Percentiles rank a stretch among this genome's conserved stretches.
phyloP scores from a whole-genome alignment of 2,113 vertebrate genomes.

The Rutilus rutilus region DNA sequence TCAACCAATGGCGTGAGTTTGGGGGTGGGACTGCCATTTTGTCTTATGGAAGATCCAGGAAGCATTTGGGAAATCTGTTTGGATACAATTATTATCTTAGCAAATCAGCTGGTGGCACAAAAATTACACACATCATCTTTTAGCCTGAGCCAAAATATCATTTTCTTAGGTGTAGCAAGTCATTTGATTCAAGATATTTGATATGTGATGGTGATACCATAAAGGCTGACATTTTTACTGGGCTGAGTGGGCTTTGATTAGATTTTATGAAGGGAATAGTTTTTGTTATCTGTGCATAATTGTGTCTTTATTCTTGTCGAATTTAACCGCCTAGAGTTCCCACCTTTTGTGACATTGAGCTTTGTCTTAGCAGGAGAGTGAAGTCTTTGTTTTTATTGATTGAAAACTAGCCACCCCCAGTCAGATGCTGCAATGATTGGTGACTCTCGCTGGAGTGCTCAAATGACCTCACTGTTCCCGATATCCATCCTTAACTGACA shows the following conservation, averaged over 20 bases:
- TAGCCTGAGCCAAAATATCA: neutral
- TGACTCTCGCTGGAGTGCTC: constrained; percentile 42
- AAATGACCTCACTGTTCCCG: constrained; percentile 69
- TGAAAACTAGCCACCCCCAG: constrained; percentile 33
- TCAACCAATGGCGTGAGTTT: neutral
- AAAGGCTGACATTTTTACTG: neutral
- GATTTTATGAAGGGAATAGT: neutral
- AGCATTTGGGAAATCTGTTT: neutral
- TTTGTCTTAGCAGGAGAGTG: neutral
- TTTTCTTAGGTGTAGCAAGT: neutral
- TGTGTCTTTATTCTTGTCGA: neutral
- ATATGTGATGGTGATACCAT: neutral
- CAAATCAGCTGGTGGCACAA: neutral
- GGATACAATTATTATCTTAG: neutral
- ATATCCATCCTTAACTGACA: constrained; percentile 45
- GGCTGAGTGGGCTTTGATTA: neutral
- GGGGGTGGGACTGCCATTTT: neutral
- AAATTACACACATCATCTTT: neutral
- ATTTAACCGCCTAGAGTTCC: neutral
- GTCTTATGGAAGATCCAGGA: neutral
- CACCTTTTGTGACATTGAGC: constrained; percentile 27
- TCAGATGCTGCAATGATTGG: constrained; percentile 60
- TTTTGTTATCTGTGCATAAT: neutral
- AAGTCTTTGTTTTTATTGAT: constrained; percentile 61
- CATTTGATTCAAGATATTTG: neutral